phyloP scores from a whole-genome alignment of 2,797 vertebrate species.

The Oreortyx pictus region DNA sequence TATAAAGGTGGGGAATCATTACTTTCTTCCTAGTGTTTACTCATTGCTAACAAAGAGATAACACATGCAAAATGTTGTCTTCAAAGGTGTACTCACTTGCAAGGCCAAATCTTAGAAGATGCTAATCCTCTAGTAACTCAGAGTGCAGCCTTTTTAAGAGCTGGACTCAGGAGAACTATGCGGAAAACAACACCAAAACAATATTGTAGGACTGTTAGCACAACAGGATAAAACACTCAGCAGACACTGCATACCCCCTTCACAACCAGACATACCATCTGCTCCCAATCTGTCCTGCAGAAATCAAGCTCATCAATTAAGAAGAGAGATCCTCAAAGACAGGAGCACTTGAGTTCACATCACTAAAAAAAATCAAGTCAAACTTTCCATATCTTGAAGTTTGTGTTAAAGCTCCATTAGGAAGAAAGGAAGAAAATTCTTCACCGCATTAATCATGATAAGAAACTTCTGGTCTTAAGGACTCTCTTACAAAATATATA shows the following conservation, averaged over 20 bases:
- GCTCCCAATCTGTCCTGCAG: background rate
- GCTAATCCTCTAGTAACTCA: background rate
- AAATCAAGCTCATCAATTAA: background rate
- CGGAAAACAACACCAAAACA: background rate
- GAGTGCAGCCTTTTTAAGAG: background rate
- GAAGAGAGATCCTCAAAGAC: background rate
- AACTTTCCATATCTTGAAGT: background rate
- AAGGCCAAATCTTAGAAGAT: background rate
- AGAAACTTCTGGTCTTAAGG: background rate
- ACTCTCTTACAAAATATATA: background rate
- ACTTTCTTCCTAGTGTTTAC: background rate
- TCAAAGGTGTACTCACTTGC: background rate
- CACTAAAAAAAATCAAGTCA: background rate
- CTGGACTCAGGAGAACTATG: background rate
- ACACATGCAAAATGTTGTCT: background rate
- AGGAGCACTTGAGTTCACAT: background rate
- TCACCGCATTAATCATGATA: background rate
- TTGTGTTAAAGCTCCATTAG: background rate
- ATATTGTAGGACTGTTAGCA: background rate
- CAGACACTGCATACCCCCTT: background rate
- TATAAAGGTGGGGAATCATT: background rate
- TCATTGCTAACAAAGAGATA: background rate
- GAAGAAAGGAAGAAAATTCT: background rate
- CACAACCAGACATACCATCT: background rate
- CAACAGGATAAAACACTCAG: background rate